Evolutionary conservation across 2,797 vertebrate genomes (phyloP), one percentile per base, ranked within the genome.

Genomic region (Naso thynnoides): DNA sequence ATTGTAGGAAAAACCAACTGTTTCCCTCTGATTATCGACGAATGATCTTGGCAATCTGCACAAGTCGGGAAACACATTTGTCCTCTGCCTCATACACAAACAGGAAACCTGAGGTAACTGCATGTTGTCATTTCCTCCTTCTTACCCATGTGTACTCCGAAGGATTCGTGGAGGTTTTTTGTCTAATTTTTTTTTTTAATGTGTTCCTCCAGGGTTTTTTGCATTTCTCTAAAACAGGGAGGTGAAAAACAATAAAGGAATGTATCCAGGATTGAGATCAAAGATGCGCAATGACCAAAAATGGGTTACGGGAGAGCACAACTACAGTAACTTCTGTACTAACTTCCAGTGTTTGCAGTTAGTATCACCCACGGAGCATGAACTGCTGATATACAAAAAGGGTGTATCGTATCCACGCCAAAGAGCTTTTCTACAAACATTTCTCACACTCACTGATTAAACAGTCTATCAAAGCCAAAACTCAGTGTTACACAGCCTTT

Each of bases 401-500:
- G 13, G 18, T 29, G 49, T 39, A 23, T 59, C 65, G 64, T 13
- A 62, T 47, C 8, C 38, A 52, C 62, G 50, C 4, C 50, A 68
- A 70, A 71, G 16, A 47, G 33, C 11, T 49, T 21, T 24, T 68
- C 31, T 18, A 18, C 15, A 56, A 36, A 69, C 58, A 59, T 23
- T 52, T n/a, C 15, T 52, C 36, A 58, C 21, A 19, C 36, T 45
- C 6, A 2, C 42, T 67, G 33, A 71, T 74, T 76, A 79, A 73
- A 49, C 16, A 33, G 29, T 72, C 8, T 1, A 69, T 71, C 21
- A 45, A 57, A 59, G 67, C n/a, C 13, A 53, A 39, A 76, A 41
- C 18, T 33, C 13, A 5, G 41, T 27, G 44, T 60, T 68, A 52
- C 66, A 39, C 59, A 62, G 41, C 15, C 9, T 5, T 65, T 36